Evolutionary conservation across 2,888 invertebrate genomes (phyloP).

Genomic region (Ichneumoninae sp.): DNA sequence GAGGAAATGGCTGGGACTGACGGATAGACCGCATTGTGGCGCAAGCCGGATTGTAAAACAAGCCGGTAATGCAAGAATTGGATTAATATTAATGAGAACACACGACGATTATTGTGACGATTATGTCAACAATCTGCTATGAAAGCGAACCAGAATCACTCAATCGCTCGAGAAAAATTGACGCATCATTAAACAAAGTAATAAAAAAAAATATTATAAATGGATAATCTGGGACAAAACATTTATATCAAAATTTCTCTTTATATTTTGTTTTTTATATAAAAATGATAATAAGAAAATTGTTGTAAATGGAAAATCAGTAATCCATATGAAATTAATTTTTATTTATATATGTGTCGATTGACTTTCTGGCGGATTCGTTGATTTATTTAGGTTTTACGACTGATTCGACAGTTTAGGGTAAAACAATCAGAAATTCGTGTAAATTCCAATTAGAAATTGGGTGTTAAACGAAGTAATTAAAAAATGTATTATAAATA

Average conservation of each 20-base stretch:
- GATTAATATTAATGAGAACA: neutral
- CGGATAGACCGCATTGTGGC: neutral
- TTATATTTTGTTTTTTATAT: too few relatives aligned
- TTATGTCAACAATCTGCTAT: neutral
- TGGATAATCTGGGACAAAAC: too few relatives aligned
- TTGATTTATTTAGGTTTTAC: neutral
- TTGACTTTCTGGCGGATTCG: neutral
- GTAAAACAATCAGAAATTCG: neutral
- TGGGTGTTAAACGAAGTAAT: too few relatives aligned
- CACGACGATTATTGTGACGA: neutral
- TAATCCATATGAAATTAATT: too few relatives aligned
- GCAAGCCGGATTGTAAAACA: neutral
- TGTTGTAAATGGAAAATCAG: too few relatives aligned
- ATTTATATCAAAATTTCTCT: too few relatives aligned
- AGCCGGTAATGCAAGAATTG: neutral
- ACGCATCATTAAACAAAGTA: neutral
- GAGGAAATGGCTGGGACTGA: neutral
- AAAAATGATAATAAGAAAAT: too few relatives aligned
- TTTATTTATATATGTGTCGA: too few relatives aligned
- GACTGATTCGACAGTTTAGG: neutral
- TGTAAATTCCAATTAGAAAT: neutral
- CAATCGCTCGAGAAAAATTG: neutral
- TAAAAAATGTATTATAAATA: too few relatives aligned
- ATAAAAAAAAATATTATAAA: neutral
- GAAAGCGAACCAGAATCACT: neutral